Percentiles rank a stretch among this genome's conserved stretches.
Conservation (phyloP, 2,797 vertebrate species). For the Sciurus vulgaris region DNA sequence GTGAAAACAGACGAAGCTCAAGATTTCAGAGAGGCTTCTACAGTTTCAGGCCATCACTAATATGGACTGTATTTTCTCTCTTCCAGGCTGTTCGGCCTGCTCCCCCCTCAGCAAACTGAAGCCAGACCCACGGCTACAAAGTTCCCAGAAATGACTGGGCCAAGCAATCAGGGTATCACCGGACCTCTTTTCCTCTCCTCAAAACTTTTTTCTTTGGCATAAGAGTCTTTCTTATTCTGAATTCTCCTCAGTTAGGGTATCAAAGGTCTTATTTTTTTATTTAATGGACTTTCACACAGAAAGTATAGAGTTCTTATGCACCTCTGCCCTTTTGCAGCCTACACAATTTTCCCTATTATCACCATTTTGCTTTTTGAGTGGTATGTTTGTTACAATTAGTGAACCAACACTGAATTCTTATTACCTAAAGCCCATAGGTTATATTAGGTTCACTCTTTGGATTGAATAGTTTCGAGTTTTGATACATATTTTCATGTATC, state of each 20-base stretch:
- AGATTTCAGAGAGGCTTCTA: slow-evolving; percentile 30
- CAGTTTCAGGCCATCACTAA: neutral
- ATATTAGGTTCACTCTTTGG: neutral
- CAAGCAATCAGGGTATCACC: neutral
- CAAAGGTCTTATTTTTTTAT: neutral
- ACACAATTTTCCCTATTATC: neutral
- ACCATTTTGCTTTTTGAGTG: neutral
- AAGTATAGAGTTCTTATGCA: neutral
- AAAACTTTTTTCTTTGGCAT: neutral
- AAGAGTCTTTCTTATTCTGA: neutral
- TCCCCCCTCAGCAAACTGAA: neutral
- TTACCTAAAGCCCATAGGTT: neutral
- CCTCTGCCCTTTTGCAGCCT: neutral
- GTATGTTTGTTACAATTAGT: neutral
- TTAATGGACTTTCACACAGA: neutral
- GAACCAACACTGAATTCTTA: neutral
- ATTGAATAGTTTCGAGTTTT: neutral
- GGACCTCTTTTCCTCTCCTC: too few species aligned
- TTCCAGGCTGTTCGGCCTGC: neutral
- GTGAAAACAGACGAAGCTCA: slow-evolving; percentile 61
- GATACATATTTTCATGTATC: neutral
- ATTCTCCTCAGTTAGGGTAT: neutral
- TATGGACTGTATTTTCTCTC: neutral
- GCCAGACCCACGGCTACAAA: neutral
- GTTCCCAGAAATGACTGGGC: neutral